A percentile compares a stretch with the other conserved stretches of the same genome.
Conservation (phyloP, 2,797 vertebrate genomes). For the Hydrophis major region DNA sequence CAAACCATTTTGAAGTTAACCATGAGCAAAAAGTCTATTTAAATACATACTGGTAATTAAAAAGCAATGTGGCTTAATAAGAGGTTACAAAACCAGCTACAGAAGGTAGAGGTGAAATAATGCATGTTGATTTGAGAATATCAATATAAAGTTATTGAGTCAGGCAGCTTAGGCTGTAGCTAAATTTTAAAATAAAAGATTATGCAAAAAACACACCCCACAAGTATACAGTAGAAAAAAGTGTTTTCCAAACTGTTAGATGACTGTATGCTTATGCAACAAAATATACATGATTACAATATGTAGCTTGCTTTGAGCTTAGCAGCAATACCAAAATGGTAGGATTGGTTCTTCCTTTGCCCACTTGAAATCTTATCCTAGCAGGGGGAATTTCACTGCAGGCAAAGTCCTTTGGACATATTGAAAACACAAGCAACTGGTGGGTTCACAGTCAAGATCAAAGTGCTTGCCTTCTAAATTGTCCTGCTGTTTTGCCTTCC, state of each 20-base stretch:
- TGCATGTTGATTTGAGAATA: background rate
- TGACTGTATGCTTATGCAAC: background rate
- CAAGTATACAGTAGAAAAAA: background rate
- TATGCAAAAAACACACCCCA: background rate
- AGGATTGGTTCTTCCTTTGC: background rate
- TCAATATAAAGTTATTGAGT: background rate
- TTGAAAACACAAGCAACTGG: conserved; percentile 43
- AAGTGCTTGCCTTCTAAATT: conserved; percentile 76
- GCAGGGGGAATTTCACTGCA: background rate
- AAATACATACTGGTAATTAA: background rate
- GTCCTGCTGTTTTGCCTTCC: conserved; percentile 73
- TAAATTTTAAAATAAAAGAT: background rate
- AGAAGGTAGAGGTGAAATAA: background rate
- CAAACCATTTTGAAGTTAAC: background rate
- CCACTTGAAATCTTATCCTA: background rate
- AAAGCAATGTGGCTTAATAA: background rate
- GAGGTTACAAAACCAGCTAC: background rate
- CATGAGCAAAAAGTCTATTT: background rate
- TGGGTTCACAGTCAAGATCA: conserved; percentile 77
- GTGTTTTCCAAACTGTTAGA: background rate
- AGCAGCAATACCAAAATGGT: background rate
- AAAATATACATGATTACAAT: background rate
- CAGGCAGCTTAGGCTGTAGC: background rate
- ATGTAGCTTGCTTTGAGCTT: background rate
- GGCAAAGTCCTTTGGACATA: background rate